Conservation (phyloP, 2,113 vertebrate species). For the Athene noctua region DNA sequence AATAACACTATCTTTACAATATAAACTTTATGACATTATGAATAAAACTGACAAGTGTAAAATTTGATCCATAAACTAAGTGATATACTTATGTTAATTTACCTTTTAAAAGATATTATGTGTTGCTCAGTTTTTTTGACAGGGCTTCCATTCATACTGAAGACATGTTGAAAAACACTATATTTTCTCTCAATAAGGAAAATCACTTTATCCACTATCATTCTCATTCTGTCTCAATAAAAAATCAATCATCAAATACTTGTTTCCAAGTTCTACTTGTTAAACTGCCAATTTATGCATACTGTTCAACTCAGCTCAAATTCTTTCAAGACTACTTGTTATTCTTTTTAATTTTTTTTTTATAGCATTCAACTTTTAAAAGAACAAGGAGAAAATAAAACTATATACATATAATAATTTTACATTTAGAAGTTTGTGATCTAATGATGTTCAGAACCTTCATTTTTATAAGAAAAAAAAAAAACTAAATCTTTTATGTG, state of each 20-base stretch:
- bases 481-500: conserved; percentile 44
- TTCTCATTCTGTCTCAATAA: conserved; percentile 73
- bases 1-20: conserved; percentile 67
- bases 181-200: conserved; percentile 76
- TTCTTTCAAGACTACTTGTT: conserved; percentile 61
- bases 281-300: conserved; percentile 74
- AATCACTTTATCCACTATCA: conserved; percentile 75
- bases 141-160: conserved; percentile 71
- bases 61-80: conserved; percentile 76
- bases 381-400: not conserved
- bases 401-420: not conserved
- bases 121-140: conserved; percentile 75
- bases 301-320: conserved; percentile 67
- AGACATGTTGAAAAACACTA: conserved; percentile 77
- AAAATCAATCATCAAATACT: conserved; percentile 76
- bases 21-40: conserved; percentile 73
- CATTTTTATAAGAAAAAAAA: conserved; percentile 40
- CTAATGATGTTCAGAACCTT: not conserved
- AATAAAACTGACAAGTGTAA: conserved; percentile 75
- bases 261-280: conserved; percentile 72
- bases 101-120: conserved; percentile 73
- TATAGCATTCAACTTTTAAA: conserved; percentile 11
- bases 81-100: conserved; percentile 77
- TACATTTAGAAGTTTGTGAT: not conserved
- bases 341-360: conserved; percentile 55